These are phyloP conservation scores for Drosophila littoralis DNA, from an alignment of 1,140 invertebrate genomes.

Conservation along the genomic window DNA sequence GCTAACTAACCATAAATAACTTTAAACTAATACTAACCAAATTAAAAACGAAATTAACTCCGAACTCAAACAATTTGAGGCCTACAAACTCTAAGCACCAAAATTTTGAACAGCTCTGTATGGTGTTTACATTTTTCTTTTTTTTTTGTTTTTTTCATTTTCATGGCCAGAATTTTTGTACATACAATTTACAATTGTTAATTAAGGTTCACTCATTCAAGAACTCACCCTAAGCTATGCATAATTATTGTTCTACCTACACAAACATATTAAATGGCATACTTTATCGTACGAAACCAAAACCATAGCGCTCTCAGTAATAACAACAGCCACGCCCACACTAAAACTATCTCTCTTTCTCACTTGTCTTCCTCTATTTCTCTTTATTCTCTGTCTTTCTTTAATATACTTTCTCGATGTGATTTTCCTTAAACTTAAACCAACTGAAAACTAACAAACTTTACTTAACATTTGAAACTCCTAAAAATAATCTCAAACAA, in stretches of 20 bases:
- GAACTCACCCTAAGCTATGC: slow-evolving; percentile 24
- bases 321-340: slow-evolving; percentile 57
- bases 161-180: slow-evolving; percentile 72
- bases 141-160: slow-evolving; percentile 19
- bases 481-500: slow-evolving; percentile 42
- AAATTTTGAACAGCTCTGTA: slow-evolving; percentile 40
- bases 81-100: slow-evolving; percentile 28
- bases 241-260: slow-evolving; percentile 32
- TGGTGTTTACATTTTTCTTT: slow-evolving; percentile 25
- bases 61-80: slow-evolving; percentile 19
- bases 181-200: slow-evolving; percentile 42
- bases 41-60: slow-evolving; percentile 51
- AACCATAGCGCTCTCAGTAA: slow-evolving; percentile 35
- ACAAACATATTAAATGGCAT: slow-evolving; percentile 46
- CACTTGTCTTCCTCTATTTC: slow-evolving; percentile 71
- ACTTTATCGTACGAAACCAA: slow-evolving; percentile 34
- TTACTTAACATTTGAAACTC: slow-evolving; percentile 46
- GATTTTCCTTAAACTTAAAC: slow-evolving; percentile 56
- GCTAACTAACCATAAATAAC: slow-evolving; percentile 43
- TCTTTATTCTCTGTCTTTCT: slow-evolving; percentile 70
- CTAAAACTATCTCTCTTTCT: slow-evolving; percentile 66
- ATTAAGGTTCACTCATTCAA: slow-evolving; percentile 27
- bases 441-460: slow-evolving; percentile 46
- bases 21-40: slow-evolving; percentile 48
- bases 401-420: slow-evolving; percentile 58